Evolutionary conservation across 2,113 vertebrate genomes (phyloP).

Genomic region (Nannobrachium achirus): DNA sequence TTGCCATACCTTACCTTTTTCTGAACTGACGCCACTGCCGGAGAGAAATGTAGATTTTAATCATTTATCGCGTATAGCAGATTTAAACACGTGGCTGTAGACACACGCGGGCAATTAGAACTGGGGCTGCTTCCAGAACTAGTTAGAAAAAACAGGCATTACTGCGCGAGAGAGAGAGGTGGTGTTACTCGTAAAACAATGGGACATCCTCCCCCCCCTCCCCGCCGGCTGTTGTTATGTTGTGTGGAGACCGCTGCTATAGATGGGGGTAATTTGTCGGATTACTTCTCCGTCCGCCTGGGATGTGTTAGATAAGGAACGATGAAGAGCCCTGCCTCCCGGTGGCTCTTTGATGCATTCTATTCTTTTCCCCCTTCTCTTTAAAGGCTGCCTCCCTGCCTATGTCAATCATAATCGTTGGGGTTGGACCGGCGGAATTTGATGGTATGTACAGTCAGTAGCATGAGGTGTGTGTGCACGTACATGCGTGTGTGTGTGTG

Average conservation of each 20-base stretch:
- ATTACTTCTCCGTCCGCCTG: slow-evolving; percentile 26
- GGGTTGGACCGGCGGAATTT: slow-evolving; percentile 96
- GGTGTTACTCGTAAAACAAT: no score
- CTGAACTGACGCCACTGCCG: no score
- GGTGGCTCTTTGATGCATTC: slow-evolving; percentile 29
- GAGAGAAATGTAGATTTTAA: no score
- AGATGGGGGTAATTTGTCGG: slow-evolving; percentile 6
- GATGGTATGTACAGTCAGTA: slow-evolving; percentile 84
- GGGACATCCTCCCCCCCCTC: no score
- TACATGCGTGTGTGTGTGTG: neutral
- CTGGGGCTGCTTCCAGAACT: slow-evolving; percentile 27
- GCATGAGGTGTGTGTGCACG: neutral
- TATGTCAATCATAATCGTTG: slow-evolving; percentile 98
- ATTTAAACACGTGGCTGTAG: slow-evolving; percentile 54
- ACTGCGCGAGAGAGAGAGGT: no score
- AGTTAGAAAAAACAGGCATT: slow-evolving; percentile 23
- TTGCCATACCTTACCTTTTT: no score
- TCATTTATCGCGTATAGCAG: slow-evolving; percentile 48
- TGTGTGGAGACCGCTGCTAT: no score
- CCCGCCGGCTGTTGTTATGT: no score
- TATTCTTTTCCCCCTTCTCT: slow-evolving; percentile 37
- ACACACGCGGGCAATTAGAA: slow-evolving; percentile 53
- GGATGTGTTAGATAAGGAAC: slow-evolving; percentile 45
- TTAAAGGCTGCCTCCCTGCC: slow-evolving; percentile 91
- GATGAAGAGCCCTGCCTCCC: slow-evolving; percentile 16